These are phyloP conservation scores for Noctua pronuba DNA, from an alignment of 2,888 invertebrate species.

Conservation along the genomic window DNA sequence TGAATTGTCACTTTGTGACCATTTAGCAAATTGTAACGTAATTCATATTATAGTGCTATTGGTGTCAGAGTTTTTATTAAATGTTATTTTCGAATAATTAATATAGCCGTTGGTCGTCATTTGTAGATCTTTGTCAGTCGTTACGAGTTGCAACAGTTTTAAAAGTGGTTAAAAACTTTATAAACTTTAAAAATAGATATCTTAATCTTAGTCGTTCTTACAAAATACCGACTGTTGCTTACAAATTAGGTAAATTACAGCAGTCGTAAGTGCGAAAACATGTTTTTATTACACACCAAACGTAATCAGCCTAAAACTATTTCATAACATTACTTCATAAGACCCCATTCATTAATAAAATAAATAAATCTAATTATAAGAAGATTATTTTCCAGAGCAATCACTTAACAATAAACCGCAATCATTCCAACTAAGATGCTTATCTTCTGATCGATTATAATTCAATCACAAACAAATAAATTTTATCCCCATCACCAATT, in stretches of 20 bases:
- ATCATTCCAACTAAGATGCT: conserved; percentile 73
- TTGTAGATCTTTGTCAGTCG: neutral
- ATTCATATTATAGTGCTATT: no score
- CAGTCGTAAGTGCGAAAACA: conserved; percentile 7
- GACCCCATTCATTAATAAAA: conserved; percentile 49
- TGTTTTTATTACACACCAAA: conserved; percentile 8
- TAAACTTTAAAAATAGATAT: neutral
- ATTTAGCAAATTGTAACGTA: no score
- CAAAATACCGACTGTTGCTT: neutral
- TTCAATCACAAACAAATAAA: conserved; percentile 86
- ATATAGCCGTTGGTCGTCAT: neutral
- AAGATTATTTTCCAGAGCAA: conserved; percentile 66
- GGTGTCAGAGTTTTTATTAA: no score
- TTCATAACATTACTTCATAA: conserved; percentile 26
- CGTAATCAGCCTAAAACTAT: conserved; percentile 23
- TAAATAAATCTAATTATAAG: conserved; percentile 52
- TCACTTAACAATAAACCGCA: conserved; percentile 73
- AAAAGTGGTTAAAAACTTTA: neutral
- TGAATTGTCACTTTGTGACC: no score
- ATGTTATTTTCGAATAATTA: no score
- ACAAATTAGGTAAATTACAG: neutral
- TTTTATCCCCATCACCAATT: conserved; percentile 75
- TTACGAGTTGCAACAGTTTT: neutral
- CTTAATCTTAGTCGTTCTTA: neutral
- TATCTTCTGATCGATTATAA: conserved; percentile 87